phyloP scores from a whole-genome alignment of 2,113 vertebrate species.

The Zootoca vivipara region DNA sequence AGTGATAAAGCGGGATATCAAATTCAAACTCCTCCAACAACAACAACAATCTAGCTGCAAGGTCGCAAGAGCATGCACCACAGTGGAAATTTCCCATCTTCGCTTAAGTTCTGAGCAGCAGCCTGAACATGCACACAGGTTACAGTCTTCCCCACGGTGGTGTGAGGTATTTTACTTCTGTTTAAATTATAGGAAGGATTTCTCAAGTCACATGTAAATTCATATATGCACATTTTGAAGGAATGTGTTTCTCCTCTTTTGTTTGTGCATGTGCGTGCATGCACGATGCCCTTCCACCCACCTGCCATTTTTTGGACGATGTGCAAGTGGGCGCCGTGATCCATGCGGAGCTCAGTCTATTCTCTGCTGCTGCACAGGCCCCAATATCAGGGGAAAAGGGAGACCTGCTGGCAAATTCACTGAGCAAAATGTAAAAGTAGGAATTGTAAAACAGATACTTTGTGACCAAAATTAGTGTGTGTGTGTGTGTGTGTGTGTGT shows the following conservation, averaged over 20 bases:
- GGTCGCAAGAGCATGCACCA: too few relatives aligned
- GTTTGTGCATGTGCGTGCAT: too few relatives aligned
- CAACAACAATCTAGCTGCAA: too few relatives aligned
- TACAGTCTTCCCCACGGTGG: neutral
- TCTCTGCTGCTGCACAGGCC: neutral
- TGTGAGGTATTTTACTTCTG: neutral
- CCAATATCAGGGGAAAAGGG: neutral
- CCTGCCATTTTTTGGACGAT: too few relatives aligned
- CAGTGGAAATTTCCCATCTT: too few relatives aligned
- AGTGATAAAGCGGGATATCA: too few relatives aligned
- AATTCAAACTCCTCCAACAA: too few relatives aligned
- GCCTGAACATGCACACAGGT: neutral
- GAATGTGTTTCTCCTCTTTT: too few relatives aligned
- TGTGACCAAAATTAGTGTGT: neutral
- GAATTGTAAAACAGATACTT: constrained; percentile 49
- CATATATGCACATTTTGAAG: too few relatives aligned
- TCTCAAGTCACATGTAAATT: neutral
- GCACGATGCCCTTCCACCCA: too few relatives aligned
- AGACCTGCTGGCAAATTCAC: neutral
- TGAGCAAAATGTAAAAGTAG: constrained; percentile 39
- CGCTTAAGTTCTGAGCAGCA: neutral
- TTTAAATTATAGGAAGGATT: neutral
- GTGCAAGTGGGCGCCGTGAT: too few relatives aligned
- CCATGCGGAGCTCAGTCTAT: neutral
- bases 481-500: too few relatives aligned